These are phyloP conservation scores for Pristionchus fissidentatus DNA, from an alignment of 2,888 invertebrate species.

Conservation along the genomic window DNA sequence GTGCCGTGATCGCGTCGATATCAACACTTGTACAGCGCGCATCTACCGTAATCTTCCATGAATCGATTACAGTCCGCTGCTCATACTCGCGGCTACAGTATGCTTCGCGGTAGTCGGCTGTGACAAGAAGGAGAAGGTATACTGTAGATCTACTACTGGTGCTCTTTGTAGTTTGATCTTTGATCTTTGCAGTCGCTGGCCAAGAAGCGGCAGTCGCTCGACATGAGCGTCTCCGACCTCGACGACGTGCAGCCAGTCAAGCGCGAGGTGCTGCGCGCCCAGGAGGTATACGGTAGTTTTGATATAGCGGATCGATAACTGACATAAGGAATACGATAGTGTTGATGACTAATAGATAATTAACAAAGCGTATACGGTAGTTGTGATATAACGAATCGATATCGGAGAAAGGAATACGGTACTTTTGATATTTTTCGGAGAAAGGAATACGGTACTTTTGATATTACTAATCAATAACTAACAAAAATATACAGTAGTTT, in stretches of 20 bases:
- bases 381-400: too few relatives aligned
- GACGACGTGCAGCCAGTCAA: conserved; percentile 31
- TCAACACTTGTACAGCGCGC: neutral
- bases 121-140: conserved; percentile 38
- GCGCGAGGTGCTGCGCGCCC: conserved; percentile 9
- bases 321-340: neutral
- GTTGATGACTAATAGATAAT: neutral
- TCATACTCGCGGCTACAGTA: neutral
- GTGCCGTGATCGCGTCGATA: too few relatives aligned
- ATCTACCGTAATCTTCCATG: neutral
- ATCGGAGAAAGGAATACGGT: too few relatives aligned
- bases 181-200: conserved; percentile 18
- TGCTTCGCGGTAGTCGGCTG: neutral
- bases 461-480: too few relatives aligned
- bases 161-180: neutral
- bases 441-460: too few relatives aligned
- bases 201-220: neutral
- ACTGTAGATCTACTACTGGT: neutral
- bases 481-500: too few relatives aligned
- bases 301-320: neutral
- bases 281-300: conserved; percentile 23
- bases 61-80: neutral
- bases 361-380: too few relatives aligned
- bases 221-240: conserved; percentile 10
- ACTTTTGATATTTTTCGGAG: neutral